phyloP scores from a whole-genome alignment of 30 jellyfish, hydroid and myxozoan genomes.

The Cassiopea xamachana region DNA sequence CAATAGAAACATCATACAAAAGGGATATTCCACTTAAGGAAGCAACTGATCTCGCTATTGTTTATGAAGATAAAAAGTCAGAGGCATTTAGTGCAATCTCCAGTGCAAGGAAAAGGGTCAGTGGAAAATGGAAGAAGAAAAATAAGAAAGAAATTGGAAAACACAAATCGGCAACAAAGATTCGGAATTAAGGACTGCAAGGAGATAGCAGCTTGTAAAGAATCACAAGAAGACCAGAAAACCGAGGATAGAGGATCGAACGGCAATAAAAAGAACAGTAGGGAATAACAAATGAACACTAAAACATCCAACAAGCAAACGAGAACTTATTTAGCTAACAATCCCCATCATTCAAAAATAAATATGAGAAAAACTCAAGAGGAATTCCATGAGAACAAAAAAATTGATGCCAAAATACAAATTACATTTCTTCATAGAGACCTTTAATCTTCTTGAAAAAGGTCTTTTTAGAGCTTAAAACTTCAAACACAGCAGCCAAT shows the following conservation, averaged over 20 bases:
- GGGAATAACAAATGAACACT: not conserved
- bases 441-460: too few species aligned
- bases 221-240: not conserved
- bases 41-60: not conserved
- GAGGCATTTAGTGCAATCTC: not conserved
- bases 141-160: not conserved
- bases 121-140: not conserved
- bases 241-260: not conserved
- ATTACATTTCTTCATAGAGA: too few species aligned
- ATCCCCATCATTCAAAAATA: not conserved
- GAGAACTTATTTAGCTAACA: not conserved
- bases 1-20: not conserved
- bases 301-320: not conserved
- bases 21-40: not conserved
- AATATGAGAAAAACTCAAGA: not conserved
- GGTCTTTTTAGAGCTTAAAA: too few species aligned
- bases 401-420: too few species aligned
- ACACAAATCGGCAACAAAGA: not conserved
- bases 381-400: too few species aligned
- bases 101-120: not conserved
- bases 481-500: too few species aligned
- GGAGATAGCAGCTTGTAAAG: not conserved
- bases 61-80: not conserved
- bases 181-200: not conserved
- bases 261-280: not conserved